These are phyloP conservation scores for Epinotia ramella DNA, from an alignment of 2,888 invertebrate species.

Conservation along the genomic window DNA sequence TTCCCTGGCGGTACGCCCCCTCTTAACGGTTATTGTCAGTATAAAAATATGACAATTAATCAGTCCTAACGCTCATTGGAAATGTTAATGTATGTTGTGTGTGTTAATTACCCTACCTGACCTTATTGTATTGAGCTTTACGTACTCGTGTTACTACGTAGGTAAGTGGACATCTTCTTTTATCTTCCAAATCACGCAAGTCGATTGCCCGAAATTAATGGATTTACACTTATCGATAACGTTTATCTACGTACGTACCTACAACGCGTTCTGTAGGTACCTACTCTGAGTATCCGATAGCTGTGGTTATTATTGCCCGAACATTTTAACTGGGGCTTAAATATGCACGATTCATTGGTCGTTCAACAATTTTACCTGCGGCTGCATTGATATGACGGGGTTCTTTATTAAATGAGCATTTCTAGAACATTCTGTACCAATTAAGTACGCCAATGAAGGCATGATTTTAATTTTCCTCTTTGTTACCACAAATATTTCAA, in stretches of 20 bases:
- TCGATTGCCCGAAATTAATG: slow-evolving; percentile 38
- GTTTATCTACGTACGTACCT: slow-evolving; percentile 26
- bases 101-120: too few species aligned
- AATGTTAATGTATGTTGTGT: too few species aligned
- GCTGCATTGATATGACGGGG: not conserved
- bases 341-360: slow-evolving; percentile 8
- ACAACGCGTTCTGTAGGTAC: not conserved
- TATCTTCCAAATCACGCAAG: slow-evolving; percentile 39
- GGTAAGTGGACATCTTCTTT: not conserved
- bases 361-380: not conserved
- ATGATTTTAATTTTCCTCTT: too few species aligned
- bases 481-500: too few species aligned
- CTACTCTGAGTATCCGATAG: not conserved
- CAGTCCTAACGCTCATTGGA: too few species aligned
- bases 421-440: too few species aligned
- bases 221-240: slow-evolving; percentile 36
- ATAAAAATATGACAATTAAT: too few species aligned
- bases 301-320: slow-evolving; percentile 23
- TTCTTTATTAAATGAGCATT: too few species aligned
- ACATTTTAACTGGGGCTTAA: slow-evolving; percentile 13
- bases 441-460: too few species aligned
- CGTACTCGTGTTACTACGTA: not conserved
- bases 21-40: too few species aligned
- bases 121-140: too few species aligned
- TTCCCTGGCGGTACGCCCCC: too few species aligned